These are phyloP conservation scores for Probosciger aterrimus DNA, from an alignment of 2,113 vertebrate species.

Conservation along the genomic window DNA sequence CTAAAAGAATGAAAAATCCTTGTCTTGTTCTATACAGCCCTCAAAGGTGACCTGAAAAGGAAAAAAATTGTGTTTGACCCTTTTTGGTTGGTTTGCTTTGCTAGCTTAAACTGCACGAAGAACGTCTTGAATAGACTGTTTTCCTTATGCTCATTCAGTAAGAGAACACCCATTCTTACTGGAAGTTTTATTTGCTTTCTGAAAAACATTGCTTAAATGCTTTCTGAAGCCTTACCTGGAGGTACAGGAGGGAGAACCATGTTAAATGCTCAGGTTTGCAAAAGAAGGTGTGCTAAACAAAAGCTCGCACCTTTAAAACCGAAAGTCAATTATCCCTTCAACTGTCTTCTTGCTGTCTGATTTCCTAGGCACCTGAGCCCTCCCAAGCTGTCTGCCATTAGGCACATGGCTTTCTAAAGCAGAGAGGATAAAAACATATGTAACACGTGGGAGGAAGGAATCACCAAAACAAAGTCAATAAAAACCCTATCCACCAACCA, in stretches of 20 bases:
- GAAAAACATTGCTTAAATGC: background rate
- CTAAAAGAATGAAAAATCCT: constrained; percentile 24
- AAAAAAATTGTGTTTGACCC: background rate
- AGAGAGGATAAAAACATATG: background rate
- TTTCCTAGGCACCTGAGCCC: background rate
- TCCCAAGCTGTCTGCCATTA: background rate
- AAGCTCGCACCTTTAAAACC: background rate
- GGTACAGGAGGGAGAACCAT: background rate
- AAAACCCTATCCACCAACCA: background rate
- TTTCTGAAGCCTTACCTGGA: background rate
- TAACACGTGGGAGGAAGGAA: background rate
- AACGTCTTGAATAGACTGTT: background rate
- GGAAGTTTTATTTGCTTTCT: background rate
- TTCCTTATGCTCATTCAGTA: background rate
- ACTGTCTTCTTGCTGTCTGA: background rate
- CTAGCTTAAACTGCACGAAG: background rate
- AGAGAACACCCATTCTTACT: background rate
- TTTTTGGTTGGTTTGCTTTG: background rate
- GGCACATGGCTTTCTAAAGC: background rate
- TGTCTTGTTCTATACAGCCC: background rate
- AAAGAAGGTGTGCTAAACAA: background rate
- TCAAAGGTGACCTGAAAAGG: background rate
- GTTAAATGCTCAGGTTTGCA: background rate
- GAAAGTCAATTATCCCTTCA: background rate
- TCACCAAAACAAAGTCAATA: background rate